Percentiles rank a stretch among this genome's conserved stretches.
phyloP scores from a whole-genome alignment of 2,113 vertebrate species.

The Peromyscus leucopus region DNA sequence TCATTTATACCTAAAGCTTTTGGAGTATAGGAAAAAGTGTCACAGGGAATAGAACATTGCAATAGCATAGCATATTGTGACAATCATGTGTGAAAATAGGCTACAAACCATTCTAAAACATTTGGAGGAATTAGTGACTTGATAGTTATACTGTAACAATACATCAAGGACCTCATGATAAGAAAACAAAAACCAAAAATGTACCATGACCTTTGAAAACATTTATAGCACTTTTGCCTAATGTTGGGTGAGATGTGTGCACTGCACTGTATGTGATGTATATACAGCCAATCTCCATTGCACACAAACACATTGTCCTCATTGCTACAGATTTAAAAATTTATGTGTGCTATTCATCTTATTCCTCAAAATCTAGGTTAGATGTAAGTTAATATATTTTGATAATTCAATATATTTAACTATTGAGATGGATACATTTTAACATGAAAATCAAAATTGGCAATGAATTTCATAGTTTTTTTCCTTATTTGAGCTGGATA shows the following conservation, averaged over 20 bases:
- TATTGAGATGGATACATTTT: background rate
- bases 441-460: background rate
- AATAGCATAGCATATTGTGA: conserved; percentile 19
- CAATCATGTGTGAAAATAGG: conserved; percentile 14
- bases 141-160: conserved; percentile 5
- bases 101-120: background rate
- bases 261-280: background rate
- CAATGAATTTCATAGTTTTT: background rate
- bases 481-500: background rate
- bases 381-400: background rate
- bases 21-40: background rate
- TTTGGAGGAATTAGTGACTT: conserved; percentile 20
- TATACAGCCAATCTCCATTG: background rate
- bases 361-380: background rate
- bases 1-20: conserved; percentile 55
- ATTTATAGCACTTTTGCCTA: background rate
- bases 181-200: background rate
- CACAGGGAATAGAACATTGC: background rate
- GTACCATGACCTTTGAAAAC: background rate
- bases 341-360: background rate
- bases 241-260: background rate
- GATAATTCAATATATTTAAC: conserved; percentile 24
- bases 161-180: background rate
- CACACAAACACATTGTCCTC: background rate
- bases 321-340: background rate